Conservation (phyloP, 2,113 vertebrate species). For the Nycticebus coucang region DNA sequence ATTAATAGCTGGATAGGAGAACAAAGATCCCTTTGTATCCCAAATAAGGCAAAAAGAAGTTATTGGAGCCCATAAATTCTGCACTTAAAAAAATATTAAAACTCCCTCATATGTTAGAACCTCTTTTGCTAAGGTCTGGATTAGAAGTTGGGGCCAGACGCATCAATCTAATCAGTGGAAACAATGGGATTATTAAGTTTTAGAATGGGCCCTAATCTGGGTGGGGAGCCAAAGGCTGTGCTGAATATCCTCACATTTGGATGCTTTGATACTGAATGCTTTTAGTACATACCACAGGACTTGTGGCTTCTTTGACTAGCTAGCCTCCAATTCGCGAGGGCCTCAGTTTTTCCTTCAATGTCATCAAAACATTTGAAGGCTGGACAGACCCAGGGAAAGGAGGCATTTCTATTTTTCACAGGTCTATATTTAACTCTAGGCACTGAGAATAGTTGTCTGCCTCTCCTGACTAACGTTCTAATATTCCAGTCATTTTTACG, state of each 20-base stretch:
- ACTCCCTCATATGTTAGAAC: background rate
- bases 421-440: background rate
- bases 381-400: background rate
- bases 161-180: background rate
- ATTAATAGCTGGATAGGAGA: background rate
- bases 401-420: background rate
- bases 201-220: background rate
- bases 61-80: background rate
- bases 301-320: background rate
- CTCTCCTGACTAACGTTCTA: background rate
- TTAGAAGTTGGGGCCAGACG: background rate
- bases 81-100: background rate
- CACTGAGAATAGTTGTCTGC: background rate
- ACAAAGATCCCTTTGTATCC: background rate
- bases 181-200: background rate
- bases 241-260: background rate
- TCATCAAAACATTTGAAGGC: background rate
- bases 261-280: background rate
- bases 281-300: background rate
- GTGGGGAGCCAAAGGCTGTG: background rate
- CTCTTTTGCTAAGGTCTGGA: background rate
- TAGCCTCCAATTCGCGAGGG: background rate
- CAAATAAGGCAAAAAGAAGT: slow-evolving; percentile 1
- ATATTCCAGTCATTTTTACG: background rate
- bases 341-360: background rate